phyloP scores from a whole-genome alignment of 2,888 invertebrate genomes.

The Megamerina dolium region DNA sequence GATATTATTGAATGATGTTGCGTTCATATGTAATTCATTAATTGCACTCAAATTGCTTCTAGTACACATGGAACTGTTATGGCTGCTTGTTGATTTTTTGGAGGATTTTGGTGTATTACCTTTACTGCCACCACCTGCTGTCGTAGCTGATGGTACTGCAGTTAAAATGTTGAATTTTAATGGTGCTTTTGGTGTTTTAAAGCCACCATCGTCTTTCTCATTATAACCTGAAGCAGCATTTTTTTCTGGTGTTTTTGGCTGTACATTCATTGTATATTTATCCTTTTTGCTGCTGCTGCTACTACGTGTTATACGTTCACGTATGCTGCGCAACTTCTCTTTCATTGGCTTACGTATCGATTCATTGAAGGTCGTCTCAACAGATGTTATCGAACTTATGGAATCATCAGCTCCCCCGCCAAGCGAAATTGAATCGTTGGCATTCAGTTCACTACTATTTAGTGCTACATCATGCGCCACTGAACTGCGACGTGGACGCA shows the following conservation, averaged over 20 bases:
- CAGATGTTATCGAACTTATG: slow-evolving; percentile 41
- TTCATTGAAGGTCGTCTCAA: slow-evolving; percentile 44
- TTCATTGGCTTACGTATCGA: slow-evolving; percentile 44
- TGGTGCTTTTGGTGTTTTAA: slow-evolving; percentile 47
- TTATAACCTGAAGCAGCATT: neutral
- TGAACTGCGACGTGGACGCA: slow-evolving; percentile 35
- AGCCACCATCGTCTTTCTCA: slow-evolving; percentile 24
- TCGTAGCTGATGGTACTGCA: slow-evolving; percentile 7
- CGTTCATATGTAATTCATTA: no score
- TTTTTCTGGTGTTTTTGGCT: slow-evolving; percentile 17
- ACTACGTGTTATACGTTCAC: slow-evolving; percentile 42
- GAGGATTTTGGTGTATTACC: slow-evolving; percentile 14
- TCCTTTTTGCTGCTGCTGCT: slow-evolving; percentile 27
- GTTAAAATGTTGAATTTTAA: slow-evolving; percentile 18
- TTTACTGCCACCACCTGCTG: neutral
- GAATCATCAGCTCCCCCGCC: slow-evolving; percentile 43
- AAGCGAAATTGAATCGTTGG: neutral
- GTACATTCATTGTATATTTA: slow-evolving; percentile 6
- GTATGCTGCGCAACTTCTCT: slow-evolving; percentile 42
- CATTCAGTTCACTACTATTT: neutral
- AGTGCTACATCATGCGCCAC: slow-evolving; percentile 26
- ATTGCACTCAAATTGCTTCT: no score
- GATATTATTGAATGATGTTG: no score
- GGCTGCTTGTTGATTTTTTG: slow-evolving; percentile 20
- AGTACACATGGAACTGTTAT: no score